Conservation (phyloP, 2,113 vertebrate species). For the Strix aluco region DNA sequence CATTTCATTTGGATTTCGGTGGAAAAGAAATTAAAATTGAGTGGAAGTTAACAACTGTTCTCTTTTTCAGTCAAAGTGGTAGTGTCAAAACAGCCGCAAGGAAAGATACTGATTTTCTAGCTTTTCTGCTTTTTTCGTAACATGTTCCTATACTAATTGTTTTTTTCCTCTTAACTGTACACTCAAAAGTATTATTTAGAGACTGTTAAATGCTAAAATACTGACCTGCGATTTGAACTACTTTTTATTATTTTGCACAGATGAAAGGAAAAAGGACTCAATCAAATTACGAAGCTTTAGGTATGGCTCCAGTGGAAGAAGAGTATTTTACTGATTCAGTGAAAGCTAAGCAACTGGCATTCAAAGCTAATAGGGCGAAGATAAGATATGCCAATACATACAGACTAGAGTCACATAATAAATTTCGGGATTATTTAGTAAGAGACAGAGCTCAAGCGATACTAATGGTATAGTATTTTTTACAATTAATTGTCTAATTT, state of each 20-base stretch:
- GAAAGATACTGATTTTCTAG: neutral
- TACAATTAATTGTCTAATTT: neutral
- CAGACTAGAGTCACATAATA: constrained; percentile 66
- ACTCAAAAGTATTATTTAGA: neutral
- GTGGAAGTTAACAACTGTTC: neutral
- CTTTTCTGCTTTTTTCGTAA: neutral
- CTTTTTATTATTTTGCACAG: constrained; percentile 38
- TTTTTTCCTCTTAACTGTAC: neutral
- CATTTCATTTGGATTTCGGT: neutral
- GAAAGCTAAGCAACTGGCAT: constrained; percentile 13
- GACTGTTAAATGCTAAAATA: neutral
- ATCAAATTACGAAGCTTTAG: constrained; percentile 9
- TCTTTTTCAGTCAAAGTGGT: neutral
- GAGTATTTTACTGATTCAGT: constrained; percentile 17
- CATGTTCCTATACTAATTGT: neutral
- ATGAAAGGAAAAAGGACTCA: constrained; percentile 38
- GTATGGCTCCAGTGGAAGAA: constrained; percentile 23
- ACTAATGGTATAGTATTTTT: constrained; percentile 60
- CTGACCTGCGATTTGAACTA: neutral
- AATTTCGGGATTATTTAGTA: constrained; percentile 52
- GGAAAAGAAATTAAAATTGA: neutral
- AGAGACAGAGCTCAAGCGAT: constrained; percentile 66
- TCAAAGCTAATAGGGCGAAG: constrained; percentile 46
- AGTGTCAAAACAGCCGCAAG: neutral
- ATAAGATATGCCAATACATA: constrained; percentile 67